These are phyloP conservation scores for Sula dactylatra DNA, from an alignment of 2,113 vertebrate genomes.

Conservation along the genomic window DNA sequence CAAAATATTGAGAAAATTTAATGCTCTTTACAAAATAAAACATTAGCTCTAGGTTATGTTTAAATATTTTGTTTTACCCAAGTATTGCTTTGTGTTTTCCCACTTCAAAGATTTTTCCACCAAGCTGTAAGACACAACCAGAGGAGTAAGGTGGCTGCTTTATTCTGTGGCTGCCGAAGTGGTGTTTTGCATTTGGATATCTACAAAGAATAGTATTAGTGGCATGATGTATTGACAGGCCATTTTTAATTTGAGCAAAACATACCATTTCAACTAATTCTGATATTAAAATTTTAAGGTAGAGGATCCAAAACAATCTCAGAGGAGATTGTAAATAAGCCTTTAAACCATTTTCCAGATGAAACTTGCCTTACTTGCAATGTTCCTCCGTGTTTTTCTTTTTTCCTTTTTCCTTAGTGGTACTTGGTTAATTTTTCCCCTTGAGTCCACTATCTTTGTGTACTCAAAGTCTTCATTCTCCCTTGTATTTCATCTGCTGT, in stretches of 20 bases:
- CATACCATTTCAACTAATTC: not conserved
- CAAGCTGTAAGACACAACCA: not conserved
- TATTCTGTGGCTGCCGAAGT: not conserved
- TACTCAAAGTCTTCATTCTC: not conserved
- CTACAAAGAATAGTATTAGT: not conserved
- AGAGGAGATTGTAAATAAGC: not conserved
- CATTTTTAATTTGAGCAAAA: not conserved
- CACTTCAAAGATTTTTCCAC: not conserved
- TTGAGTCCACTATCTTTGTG: not conserved
- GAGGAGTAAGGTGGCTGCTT: not conserved
- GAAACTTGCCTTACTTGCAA: not conserved
- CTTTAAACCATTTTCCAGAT: not conserved
- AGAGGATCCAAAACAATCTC: not conserved
- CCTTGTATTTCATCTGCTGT: not conserved
- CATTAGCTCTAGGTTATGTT: not conserved
- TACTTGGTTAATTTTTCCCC: slow-evolving; percentile 8
- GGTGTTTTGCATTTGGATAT: not conserved
- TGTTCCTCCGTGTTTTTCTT: not conserved
- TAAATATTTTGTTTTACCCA: not conserved
- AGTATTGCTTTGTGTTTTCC: not conserved
- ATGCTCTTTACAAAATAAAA: not conserved
- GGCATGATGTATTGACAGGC: not conserved
- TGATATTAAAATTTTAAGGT: not conserved
- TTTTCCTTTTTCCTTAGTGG: not conserved
- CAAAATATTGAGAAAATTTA: not conserved